phyloP scores from a whole-genome alignment of 2,797 vertebrate genomes.

The Gouania willdenowi region DNA sequence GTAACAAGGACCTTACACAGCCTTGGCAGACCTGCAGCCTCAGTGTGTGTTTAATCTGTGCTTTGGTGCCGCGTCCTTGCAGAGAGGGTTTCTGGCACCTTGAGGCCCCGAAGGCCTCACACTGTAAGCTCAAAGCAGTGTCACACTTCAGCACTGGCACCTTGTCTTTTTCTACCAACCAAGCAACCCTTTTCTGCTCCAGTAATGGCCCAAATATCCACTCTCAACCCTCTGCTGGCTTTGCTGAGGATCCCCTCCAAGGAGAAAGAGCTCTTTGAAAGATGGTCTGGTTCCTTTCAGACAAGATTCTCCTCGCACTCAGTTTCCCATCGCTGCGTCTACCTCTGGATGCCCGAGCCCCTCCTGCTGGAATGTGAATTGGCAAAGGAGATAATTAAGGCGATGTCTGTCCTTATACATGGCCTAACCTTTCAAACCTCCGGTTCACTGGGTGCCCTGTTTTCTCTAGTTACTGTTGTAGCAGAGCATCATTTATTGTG shows the following conservation, averaged over 20 bases:
- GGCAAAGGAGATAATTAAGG: conserved; percentile 66
- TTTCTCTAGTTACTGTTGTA: conserved; percentile 29
- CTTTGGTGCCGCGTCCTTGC: conserved; percentile 64
- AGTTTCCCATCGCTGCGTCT: conserved; percentile 67
- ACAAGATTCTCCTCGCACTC: conserved; percentile 68
- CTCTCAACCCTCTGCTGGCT: conserved; percentile 38
- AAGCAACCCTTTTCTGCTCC: conserved; percentile 47
- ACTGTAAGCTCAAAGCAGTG: conserved; percentile 50
- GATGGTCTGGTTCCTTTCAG: conserved; percentile 68
- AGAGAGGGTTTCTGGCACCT: conserved; percentile 69
- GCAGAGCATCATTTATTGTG: conserved; percentile 26
- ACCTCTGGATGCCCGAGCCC: conserved; percentile 52
- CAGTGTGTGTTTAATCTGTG: conserved; percentile 68
- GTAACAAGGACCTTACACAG: too few relatives aligned
- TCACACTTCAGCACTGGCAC: conserved; percentile 71
- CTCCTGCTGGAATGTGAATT: conserved; percentile 60
- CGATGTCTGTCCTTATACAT: conserved; percentile 53
- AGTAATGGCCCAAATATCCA: conserved; percentile 38
- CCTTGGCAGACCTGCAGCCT: conserved; percentile 34
- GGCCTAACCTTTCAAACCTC: conserved; percentile 49
- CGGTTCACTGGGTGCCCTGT: conserved; percentile 23
- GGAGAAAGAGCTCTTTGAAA: conserved; percentile 70
- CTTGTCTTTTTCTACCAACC: conserved; percentile 41
- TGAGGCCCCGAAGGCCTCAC: conserved; percentile 55
- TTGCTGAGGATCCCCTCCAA: conserved; percentile 50